Base-by-base conservation (phyloP, 2,888 invertebrate genomes). In the Aphidoletes aphidimyza region DNA sequence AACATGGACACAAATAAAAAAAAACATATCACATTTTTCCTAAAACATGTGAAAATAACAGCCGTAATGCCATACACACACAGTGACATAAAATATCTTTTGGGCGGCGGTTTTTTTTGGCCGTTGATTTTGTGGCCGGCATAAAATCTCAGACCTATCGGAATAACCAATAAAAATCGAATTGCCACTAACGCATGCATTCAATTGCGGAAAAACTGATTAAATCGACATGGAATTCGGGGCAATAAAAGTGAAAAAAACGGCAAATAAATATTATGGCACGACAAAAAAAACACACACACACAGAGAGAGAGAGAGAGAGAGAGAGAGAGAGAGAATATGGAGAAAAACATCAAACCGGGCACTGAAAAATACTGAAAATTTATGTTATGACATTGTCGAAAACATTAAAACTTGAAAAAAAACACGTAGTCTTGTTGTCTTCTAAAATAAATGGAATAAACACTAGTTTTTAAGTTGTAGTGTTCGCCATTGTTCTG, bases 1-100 rank as follows among this genome's bases (percentile, higher is more conserved):
- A 30, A 54, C 26, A 54, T 22, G 22, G 0, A 54, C 54, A 26
- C 11, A 17, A 54, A 54, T 54, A 26, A 6, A 22, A 8, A 47
- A 54, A 54, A 54, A n/a, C n/a, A 69, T 69, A 69, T 54, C 69
- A 30, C 26, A 17, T 69, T 69, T 69, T 69, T 34, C n/a, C 69
- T 34, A 69, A 30, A 69, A 30, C 34, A 69, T 30, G 69, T 69
- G 30, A 69, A 69, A 69, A 54, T 26, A 54, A 47, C 9, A 47
- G 9, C n/a, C 17, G 22, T 54, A 2, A 1, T 54, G 2, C 22
- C 54, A 11, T 69, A 30, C 34, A 54, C 22, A 22, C n/a, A 54
- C 9, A 11, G 1, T 17, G 22, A 22, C 22, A 54, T 54, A 30
- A 69, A 54, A 54, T 54, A 69, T 69, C 26, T 69, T 69, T 69